A percentile compares a stretch with the other conserved stretches of the same genome.
phyloP scores from a whole-genome alignment of 2,797 vertebrate genomes.

The Craterocephalus amniculus region DNA sequence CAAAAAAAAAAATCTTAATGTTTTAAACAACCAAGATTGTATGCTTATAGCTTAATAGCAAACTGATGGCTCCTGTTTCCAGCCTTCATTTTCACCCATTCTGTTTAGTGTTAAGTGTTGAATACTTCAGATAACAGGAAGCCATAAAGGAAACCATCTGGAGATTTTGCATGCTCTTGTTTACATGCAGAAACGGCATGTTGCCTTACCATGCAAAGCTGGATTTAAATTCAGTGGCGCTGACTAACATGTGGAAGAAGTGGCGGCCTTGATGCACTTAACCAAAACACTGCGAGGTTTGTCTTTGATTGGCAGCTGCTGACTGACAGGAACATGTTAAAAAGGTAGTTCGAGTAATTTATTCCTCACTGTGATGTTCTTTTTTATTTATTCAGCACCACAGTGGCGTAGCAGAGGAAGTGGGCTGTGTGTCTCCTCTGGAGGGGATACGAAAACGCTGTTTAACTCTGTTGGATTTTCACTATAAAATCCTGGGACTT shows the following conservation, averaged over 20 bases:
- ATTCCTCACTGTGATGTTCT: constrained; percentile 34
- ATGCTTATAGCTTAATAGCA: not conserved
- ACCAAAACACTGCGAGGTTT: constrained; percentile 9
- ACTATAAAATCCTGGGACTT: not conserved
- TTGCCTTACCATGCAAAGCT: not conserved
- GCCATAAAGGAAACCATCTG: no score
- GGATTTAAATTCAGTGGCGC: constrained; percentile 25
- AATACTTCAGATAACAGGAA: not conserved
- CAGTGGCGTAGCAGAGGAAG: constrained; percentile 11
- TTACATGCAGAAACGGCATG: no score
- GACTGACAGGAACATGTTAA: constrained; percentile 49
- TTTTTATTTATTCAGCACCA: constrained; percentile 57
- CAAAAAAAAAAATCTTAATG: no score
- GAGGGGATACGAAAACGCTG: constrained; percentile 6
- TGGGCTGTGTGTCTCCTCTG: constrained; percentile 1
- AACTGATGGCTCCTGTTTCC: not conserved
- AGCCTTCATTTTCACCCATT: not conserved
- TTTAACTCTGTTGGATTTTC: constrained; percentile 7
- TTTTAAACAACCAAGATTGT: no score
- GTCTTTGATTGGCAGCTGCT: not conserved
- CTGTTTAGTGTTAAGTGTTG: not conserved
- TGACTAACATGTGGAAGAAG: constrained; percentile 17
- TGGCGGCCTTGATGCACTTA: constrained; percentile 37
- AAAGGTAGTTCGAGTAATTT: constrained; percentile 33
- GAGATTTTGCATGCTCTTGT: no score